Evolutionary conservation across 2,888 invertebrate species (phyloP).

Genomic region (Euzetes globulus): DNA sequence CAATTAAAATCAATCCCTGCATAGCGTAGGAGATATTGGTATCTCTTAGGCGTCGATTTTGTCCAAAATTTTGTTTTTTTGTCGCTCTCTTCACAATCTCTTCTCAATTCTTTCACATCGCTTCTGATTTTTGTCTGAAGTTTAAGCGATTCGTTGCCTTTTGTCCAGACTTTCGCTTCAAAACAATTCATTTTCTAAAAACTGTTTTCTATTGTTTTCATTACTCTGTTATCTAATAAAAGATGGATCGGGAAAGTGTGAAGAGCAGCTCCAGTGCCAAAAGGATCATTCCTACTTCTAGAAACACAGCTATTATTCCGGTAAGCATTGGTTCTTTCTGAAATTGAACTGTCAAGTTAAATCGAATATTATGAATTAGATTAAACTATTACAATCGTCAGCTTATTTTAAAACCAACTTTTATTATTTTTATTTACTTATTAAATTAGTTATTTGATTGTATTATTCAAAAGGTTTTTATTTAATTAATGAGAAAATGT

Average conservation of each 20-base stretch:
- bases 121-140: neutral
- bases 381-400: neutral
- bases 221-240: neutral
- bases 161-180: neutral
- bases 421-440: neutral
- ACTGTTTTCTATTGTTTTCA: neutral
- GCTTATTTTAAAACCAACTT: neutral
- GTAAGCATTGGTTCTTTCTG: neutral
- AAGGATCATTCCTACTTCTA: neutral
- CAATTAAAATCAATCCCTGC: conserved; percentile 11
- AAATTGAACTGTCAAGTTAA: neutral
- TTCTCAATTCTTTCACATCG: neutral
- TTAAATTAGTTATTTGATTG: too few species aligned
- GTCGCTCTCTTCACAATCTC: neutral
- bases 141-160: neutral
- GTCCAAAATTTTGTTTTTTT: neutral
- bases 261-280: neutral
- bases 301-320: neutral
- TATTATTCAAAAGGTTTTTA: too few species aligned
- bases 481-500: too few species aligned
- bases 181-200: neutral
- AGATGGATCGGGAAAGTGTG: neutral
- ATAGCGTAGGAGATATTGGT: conserved; percentile 15
- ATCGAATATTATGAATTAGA: too few species aligned
- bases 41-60: neutral